These are phyloP conservation scores for Habrosyne pyritoides DNA, from an alignment of 2,888 invertebrate species.

Conservation along the genomic window DNA sequence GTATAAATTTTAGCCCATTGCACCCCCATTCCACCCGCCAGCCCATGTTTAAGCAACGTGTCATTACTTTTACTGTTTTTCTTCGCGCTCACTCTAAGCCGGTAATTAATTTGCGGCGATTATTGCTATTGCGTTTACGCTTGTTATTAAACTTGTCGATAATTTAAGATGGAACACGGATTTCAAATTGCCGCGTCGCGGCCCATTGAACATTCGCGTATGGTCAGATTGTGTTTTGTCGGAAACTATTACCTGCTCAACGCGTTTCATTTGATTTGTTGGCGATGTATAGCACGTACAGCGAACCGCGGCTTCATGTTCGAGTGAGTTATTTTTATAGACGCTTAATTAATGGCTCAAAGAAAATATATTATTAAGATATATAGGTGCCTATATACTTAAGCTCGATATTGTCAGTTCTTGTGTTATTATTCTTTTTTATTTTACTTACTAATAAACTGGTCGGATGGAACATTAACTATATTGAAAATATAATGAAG, in stretches of 20 bases:
- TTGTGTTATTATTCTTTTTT: not conserved
- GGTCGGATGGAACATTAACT: not conserved
- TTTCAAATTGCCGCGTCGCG: slow-evolving; percentile 74
- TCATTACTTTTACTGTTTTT: slow-evolving; percentile 69
- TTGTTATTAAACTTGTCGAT: slow-evolving; percentile 81
- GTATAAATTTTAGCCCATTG: slow-evolving; percentile 69
- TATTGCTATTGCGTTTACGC: slow-evolving; percentile 73
- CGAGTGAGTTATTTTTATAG: slow-evolving; percentile 55
- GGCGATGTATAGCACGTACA: slow-evolving; percentile 64
- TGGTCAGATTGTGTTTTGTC: slow-evolving; percentile 66
- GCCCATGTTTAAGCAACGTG: slow-evolving; percentile 50
- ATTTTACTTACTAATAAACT: not conserved
- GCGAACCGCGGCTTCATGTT: slow-evolving; percentile 55
- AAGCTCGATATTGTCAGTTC: not conserved
- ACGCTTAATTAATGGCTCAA: not conserved
- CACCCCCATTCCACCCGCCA: slow-evolving; percentile 45
- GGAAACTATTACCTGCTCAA: slow-evolving; percentile 56
- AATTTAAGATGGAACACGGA: slow-evolving; percentile 78
- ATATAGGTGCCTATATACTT: not conserved
- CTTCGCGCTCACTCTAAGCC: slow-evolving; percentile 62
- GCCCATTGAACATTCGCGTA: slow-evolving; percentile 67
- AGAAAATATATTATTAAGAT: not conserved
- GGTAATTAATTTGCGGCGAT: slow-evolving; percentile 76
- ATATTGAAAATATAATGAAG: not conserved
- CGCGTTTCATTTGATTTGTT: slow-evolving; percentile 62